phyloP scores from a whole-genome alignment of 2,797 vertebrate genomes.

The Cyprinodon diabolis region DNA sequence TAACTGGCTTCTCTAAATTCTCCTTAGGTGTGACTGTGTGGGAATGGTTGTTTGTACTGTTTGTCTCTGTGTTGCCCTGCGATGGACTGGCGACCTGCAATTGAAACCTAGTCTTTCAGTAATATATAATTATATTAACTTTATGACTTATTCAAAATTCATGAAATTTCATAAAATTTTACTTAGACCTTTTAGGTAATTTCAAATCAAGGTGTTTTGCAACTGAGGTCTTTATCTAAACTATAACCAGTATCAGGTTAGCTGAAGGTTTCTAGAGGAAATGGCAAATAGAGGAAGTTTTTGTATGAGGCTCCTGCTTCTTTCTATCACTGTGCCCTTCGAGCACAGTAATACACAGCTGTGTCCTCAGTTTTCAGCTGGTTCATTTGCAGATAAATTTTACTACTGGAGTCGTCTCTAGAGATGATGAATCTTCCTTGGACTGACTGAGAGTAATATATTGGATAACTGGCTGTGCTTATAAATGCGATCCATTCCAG shows the following conservation, averaged over 20 bases:
- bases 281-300: neutral
- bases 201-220: too few relatives aligned
- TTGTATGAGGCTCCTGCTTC: neutral
- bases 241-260: neutral
- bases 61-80: too few relatives aligned
- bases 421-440: neutral
- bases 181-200: too few relatives aligned
- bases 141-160: too few relatives aligned
- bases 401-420: neutral
- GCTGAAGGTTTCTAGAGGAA: neutral
- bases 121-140: too few relatives aligned
- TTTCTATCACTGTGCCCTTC: neutral
- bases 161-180: too few relatives aligned
- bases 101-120: too few relatives aligned
- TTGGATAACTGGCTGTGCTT: rapidly evolving
- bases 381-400: neutral
- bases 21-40: too few relatives aligned
- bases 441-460: rapidly evolving
- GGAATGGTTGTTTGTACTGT: too few relatives aligned
- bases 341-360: neutral
- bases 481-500: rapidly evolving
- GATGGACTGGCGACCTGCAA: too few relatives aligned
- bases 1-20: too few relatives aligned
- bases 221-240: neutral
- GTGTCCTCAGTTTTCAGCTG: neutral